phyloP scores from a whole-genome alignment of 2,797 vertebrate genomes.

The Intellagama lesueurii region DNA sequence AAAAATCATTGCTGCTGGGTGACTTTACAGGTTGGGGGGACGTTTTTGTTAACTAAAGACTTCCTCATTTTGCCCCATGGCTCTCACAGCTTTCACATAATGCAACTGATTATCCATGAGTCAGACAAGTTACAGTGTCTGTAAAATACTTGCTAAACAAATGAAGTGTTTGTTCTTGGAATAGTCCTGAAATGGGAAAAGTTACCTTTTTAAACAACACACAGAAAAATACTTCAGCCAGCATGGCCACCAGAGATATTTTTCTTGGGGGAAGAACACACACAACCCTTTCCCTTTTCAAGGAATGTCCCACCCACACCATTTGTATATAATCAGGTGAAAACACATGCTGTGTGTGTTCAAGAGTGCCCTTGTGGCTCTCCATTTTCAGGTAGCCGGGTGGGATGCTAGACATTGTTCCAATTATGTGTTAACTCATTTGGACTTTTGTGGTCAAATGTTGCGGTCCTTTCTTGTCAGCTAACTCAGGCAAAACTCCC shows the following conservation, averaged over 20 bases:
- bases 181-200: too few relatives aligned
- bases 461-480: conserved; percentile 32
- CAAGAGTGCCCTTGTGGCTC: not conserved
- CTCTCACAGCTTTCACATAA: too few relatives aligned
- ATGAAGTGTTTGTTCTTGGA: not conserved
- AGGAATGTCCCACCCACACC: not conserved
- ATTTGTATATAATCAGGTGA: not conserved
- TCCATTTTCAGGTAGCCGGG: conserved; percentile 27
- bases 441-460: conserved; percentile 33
- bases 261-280: too few relatives aligned
- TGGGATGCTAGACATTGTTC: not conserved
- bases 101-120: too few relatives aligned
- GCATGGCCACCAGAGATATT: too few relatives aligned
- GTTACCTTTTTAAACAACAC: too few relatives aligned
- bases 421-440: conserved; percentile 26
- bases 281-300: not conserved
- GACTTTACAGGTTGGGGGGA: too few relatives aligned
- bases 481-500: conserved; percentile 28
- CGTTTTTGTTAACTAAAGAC: too few relatives aligned
- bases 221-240: too few relatives aligned
- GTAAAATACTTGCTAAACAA: not conserved
- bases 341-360: conserved; percentile 18
- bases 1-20: too few relatives aligned
- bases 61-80: too few relatives aligned
- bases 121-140: not conserved